Percentiles rank a stretch among this genome's conserved stretches.
phyloP scores from a whole-genome alignment of 1,140 invertebrate species.

The Pteromalus puparum region DNA sequence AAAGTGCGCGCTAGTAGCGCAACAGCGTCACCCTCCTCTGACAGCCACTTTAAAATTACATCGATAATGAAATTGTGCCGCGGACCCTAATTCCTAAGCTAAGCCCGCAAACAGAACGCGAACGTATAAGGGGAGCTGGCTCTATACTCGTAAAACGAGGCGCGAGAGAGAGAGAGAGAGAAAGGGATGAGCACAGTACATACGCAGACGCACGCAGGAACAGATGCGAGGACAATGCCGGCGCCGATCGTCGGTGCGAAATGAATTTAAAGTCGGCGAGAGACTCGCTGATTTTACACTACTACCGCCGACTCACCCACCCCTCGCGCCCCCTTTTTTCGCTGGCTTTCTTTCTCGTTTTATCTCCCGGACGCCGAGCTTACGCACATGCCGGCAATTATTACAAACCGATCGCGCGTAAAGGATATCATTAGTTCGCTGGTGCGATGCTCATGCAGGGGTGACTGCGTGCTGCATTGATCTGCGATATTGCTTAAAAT shows the following conservation, averaged over 20 bases:
- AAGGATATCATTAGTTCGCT: constrained; percentile 66
- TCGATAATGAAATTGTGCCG: constrained; percentile 70
- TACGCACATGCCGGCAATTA: constrained; percentile 60
- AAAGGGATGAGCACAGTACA: constrained; percentile 45
- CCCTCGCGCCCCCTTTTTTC: constrained; percentile 36
- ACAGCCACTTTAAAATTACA: constrained; percentile 73
- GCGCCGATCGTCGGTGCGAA: constrained; percentile 63
- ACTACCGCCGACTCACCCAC: neutral
- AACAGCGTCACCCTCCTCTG: constrained; percentile 54
- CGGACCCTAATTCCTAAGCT: constrained; percentile 64
- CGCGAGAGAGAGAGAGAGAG: constrained; percentile 7
- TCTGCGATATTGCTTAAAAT: constrained; percentile 24
- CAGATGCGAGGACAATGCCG: constrained; percentile 70
- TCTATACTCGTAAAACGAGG: constrained; percentile 2
- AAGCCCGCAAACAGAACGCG: constrained; percentile 56
- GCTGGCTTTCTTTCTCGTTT: constrained; percentile 1
- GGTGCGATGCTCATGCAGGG: constrained; percentile 13
- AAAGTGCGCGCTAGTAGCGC: constrained; percentile 50
- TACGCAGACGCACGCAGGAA: constrained; percentile 52
- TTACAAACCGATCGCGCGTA: constrained; percentile 69
- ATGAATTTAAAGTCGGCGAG: constrained; percentile 70
- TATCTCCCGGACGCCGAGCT: neutral
- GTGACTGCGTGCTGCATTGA: constrained; percentile 13
- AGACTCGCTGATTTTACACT: constrained; percentile 56
- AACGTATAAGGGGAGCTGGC: neutral